phyloP scores from a whole-genome alignment of 2,888 invertebrate species.

The Agriotes lineatus region DNA sequence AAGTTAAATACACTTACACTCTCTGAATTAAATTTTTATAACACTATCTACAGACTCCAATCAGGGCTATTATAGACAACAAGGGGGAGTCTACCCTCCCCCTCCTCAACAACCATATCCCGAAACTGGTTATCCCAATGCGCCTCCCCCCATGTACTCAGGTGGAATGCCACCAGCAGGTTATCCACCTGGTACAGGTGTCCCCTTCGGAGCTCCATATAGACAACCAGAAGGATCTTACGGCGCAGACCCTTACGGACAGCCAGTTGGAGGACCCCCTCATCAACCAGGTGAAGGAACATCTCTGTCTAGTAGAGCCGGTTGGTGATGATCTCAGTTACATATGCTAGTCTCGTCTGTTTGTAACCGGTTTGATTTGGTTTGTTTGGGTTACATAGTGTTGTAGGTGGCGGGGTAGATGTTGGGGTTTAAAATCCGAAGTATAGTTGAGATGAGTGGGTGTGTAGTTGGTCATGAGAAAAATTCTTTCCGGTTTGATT shows the following conservation, averaged over 20 bases:
- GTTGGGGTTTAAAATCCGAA: too few relatives aligned
- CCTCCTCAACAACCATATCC: constrained; percentile 48
- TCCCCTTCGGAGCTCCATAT: constrained; percentile 47
- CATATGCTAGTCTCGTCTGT: neutral
- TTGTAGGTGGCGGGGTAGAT: too few relatives aligned
- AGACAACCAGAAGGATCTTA: constrained; percentile 54
- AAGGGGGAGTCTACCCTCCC: constrained; percentile 53
- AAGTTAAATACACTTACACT: constrained; percentile 15
- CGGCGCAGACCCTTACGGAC: constrained; percentile 50
- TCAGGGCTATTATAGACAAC: constrained; percentile 59
- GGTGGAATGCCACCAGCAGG: constrained; percentile 55
- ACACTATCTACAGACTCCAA: constrained; percentile 54
- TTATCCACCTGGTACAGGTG: constrained; percentile 50
- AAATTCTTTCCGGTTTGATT: too few relatives aligned
- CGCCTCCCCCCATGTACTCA: constrained; percentile 62
- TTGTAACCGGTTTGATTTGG: too few relatives aligned
- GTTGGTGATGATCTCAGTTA: constrained; percentile 53
- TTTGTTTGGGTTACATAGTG: too few relatives aligned
- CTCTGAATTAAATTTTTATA: constrained; percentile 18
- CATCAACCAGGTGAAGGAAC: constrained; percentile 62
- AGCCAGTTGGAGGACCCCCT: constrained; percentile 17
- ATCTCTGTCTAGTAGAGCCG: constrained; percentile 58
- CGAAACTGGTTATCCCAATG: constrained; percentile 62
- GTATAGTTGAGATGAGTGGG: too few relatives aligned
- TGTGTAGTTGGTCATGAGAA: too few relatives aligned